Conservation (phyloP, 2,113 vertebrate genomes). For the Oryzias melastigma region DNA sequence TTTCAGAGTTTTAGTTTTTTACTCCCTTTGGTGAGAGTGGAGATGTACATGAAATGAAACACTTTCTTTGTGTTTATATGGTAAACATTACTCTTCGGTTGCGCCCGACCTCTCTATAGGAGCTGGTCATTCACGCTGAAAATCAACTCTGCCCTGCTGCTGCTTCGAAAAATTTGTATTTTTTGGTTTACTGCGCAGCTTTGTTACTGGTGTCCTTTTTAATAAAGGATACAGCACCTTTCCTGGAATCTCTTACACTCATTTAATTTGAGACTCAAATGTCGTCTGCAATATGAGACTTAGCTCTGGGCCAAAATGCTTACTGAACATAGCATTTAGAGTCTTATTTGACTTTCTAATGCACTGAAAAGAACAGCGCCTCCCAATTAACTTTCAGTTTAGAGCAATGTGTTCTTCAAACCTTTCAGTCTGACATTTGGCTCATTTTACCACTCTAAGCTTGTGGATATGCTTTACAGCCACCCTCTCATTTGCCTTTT, state of each 20-base stretch:
- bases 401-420: conserved; percentile 8
- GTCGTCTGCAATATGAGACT: conserved; percentile 1
- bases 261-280: conserved; percentile 4
- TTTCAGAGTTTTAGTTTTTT: conserved; percentile 27
- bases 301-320: conserved; percentile 12
- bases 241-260: not conserved
- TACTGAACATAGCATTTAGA: conserved; percentile 21
- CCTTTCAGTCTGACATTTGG: conserved; percentile 20
- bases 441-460: conserved; percentile 3
- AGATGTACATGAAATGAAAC: conserved; percentile 13
- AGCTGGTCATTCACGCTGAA: not conserved
- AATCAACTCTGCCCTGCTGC: conserved; percentile 1
- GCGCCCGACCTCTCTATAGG: not conserved
- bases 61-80: conserved; percentile 19
- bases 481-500: not conserved
- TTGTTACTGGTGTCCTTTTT: not conserved
- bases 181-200: not conserved
- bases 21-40: conserved; percentile 6
- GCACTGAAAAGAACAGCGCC: conserved; percentile 22
- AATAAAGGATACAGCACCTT: not conserved
- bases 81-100: not conserved
- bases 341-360: conserved; percentile 12
- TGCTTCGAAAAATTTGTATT: not conserved
- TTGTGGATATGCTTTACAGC: accelerated
- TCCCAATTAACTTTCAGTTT: conserved; percentile 20